These are phyloP conservation scores for Atherinomorus stipes DNA, from an alignment of 2,113 vertebrate genomes.

Conservation along the genomic window DNA sequence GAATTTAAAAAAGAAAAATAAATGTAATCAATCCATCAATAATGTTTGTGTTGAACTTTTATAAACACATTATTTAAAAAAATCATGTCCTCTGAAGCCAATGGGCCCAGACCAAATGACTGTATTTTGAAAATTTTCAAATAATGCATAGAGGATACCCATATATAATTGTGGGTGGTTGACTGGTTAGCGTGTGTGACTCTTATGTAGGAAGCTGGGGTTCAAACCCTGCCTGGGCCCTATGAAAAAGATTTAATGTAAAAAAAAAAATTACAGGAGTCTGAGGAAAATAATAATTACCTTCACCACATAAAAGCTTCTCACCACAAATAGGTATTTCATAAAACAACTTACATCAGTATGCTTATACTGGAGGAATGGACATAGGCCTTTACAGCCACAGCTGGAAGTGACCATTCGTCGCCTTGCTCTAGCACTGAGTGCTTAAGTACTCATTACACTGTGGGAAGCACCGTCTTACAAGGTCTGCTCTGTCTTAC, in stretches of 20 bases:
- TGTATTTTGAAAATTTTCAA: no score
- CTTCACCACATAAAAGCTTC: conserved; percentile 8
- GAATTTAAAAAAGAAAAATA: no score
- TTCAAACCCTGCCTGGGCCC: no score
- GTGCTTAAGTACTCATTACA: conserved; percentile 52
- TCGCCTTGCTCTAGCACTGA: conserved; percentile 39
- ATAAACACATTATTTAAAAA: no score
- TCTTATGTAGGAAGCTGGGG: no score
- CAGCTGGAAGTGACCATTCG: conserved; percentile 57
- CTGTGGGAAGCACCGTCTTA: conserved; percentile 43
- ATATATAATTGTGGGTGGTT: no score
- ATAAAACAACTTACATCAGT: conserved; percentile 38
- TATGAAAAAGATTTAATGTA: conserved; percentile 10
- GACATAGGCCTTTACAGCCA: conserved; percentile 44
- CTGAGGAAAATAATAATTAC: conserved; percentile 20
- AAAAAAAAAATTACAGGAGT: background rate
- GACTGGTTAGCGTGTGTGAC: no score
- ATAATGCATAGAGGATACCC: background rate
- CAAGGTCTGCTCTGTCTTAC: conserved; percentile 50
- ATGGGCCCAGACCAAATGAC: no score
- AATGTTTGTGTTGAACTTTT: no score
- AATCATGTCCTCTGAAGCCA: no score
- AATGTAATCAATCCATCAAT: no score
- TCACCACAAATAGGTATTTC: conserved; percentile 36
- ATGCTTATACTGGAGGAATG: conserved; percentile 5